Evolutionary conservation across 2,113 vertebrate genomes (phyloP), one percentile per base, ranked within the genome.

Genomic region (Actenoides hombroni): DNA sequence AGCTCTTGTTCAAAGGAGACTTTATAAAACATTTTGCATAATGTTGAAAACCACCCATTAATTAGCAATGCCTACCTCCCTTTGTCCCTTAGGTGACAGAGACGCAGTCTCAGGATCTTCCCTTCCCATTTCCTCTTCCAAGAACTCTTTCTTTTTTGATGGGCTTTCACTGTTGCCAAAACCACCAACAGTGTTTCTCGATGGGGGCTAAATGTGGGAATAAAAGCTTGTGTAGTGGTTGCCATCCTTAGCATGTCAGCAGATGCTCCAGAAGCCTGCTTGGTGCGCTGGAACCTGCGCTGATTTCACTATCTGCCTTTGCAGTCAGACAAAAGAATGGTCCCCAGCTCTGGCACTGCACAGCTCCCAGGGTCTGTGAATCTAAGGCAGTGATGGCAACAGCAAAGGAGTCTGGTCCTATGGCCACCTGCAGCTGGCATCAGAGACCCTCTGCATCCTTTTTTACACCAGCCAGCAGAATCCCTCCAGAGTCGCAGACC

Each of bases 1-100:
- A 71, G 74, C 53, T 93, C 69, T 61, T 92, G 61, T 87, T 96
- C 74, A 87, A 96, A 84, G 29, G 86, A 83, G 40, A 93, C 70
- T 70, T 87, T 53, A 54, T 1, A 67, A 85, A 70, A 60, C n/a
- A 39, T 82, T 92, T 69, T 21, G 26, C 39, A 83, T n/a, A 40
- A 61, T 59, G 70, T 71, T 68, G 61, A 90, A 92, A 93, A 56
- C 2, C 14, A 29, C 44, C 17, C 61, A 14, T 54, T 74, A 84
- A 79, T 92, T 87, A 87, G 48, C 61, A 91, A 35, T 0, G 7
- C 35, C 53, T 71, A 5, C 80, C 73, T 42, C 68, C 74, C 73
- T 88, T 90, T 93, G 68, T 88, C 53, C 61, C 31, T 78, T 37
- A 39, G 37, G 69, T 88, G 81, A 73, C 61, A 80, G 40, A 78